Conservation (phyloP, 1,140 invertebrate genomes). For the Penaeus japonicus region DNA sequence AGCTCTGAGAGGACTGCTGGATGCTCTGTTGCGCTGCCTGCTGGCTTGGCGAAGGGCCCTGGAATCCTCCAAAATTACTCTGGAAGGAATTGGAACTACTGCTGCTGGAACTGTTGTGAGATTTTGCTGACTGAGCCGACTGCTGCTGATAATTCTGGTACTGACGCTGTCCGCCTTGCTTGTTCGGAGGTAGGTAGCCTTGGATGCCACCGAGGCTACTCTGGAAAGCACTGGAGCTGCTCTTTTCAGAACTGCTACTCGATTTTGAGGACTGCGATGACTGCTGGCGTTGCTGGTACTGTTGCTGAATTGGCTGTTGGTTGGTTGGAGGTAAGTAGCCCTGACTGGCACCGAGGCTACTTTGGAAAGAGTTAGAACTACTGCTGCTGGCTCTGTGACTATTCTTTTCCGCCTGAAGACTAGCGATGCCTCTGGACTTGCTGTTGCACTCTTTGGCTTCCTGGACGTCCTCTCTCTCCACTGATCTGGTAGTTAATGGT, state of each 20-base stretch:
- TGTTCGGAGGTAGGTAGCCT: too few species aligned
- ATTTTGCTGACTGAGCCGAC: too few species aligned
- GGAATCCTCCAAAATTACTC: not conserved
- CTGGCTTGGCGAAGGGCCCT: not conserved
- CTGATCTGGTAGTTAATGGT: not conserved
- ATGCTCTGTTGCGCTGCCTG: not conserved
- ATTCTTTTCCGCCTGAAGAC: too few species aligned
- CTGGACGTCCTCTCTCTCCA: not conserved
- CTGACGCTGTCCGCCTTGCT: not conserved
- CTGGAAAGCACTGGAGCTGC: not conserved
- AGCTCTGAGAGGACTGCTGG: too few species aligned
- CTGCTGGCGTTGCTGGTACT: conserved; percentile 34
- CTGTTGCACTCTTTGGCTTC: not conserved
- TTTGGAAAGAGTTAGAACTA: not conserved
- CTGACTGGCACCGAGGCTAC: conserved; percentile 1
- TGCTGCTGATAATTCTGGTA: conserved; percentile 10
- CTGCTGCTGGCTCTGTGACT: conserved; percentile 7
- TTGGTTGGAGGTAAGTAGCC: not conserved
- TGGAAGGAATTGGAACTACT: conserved; percentile 14
- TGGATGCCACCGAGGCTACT: not conserved
- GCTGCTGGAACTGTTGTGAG: not conserved
- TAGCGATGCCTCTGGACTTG: not conserved
- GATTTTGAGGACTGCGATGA: conserved; percentile 9
- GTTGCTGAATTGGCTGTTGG: not conserved
- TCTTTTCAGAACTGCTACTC: not conserved